Conservation (phyloP, 2,113 vertebrate species). For the Psephotus haematonotus region DNA sequence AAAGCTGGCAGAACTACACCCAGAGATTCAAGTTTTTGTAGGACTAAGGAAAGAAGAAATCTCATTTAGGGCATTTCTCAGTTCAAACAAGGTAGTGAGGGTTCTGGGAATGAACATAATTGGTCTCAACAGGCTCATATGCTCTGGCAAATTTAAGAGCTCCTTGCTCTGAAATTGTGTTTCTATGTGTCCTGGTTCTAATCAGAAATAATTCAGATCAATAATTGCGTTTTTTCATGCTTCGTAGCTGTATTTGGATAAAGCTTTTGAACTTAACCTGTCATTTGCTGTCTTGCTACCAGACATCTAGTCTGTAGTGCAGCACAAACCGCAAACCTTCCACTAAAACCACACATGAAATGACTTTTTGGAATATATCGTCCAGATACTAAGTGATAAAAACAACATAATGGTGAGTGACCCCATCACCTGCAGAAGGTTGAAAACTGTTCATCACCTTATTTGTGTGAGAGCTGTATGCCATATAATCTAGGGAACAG, state of each 20-base stretch:
- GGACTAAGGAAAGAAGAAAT: not conserved
- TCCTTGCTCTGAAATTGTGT: not conserved
- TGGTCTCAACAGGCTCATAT: not conserved
- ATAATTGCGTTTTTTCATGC: not conserved
- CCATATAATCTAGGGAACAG: not conserved
- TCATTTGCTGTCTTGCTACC: not conserved
- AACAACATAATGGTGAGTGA: not conserved
- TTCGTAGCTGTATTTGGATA: not conserved
- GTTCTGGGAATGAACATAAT: not conserved
- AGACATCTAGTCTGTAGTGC: not conserved
- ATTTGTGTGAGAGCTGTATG: not conserved
- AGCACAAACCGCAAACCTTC: not conserved
- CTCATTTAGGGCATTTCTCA: not conserved
- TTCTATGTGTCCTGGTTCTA: not conserved
- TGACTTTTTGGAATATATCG: not conserved
- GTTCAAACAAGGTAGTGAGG: not conserved
- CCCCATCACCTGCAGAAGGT: not conserved
- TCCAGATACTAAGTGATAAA: not conserved
- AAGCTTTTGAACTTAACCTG: not conserved
- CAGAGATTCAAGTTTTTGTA: not conserved
- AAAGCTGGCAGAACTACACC: not conserved
- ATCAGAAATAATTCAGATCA: not conserved
- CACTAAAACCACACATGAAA: not conserved
- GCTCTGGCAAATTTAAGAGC: not conserved
- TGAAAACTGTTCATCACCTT: not conserved